Base-by-base conservation (phyloP, 2,113 vertebrate genomes). In the Jacana jacana region DNA sequence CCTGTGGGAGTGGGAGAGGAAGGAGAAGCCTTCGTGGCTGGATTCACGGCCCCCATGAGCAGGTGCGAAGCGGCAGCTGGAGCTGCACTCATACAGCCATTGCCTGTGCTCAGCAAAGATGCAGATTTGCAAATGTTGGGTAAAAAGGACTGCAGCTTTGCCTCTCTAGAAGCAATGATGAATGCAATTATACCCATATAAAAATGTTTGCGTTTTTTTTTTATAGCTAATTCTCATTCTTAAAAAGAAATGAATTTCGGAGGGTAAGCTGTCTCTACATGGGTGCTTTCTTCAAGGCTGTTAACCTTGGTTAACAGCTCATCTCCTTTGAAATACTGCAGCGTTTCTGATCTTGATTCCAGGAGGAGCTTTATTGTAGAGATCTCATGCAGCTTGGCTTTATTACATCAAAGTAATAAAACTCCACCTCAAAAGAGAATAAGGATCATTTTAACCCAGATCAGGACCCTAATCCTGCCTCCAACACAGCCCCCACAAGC, bases 41-140 rank as follows among this genome's bases (percentile, higher is more conserved):
- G 4, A 4, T 15, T 42, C 18, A 2, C 52, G 22, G 19, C 5
- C 2, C 0, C 4, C 0, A 1, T 6, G 25, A 6, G 72, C 17
- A 24, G 30, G n/a, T 19, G 46, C 52, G 7, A 17, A 9, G 6
- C 57, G 1, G 33, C 19, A 7, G 35, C 40, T 31, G 49, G 31
- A 2, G 40, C 4, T 40, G 52, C 40, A 25, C 10, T 42, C 23
- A 2, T 0, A 5, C 12, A 1, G 5, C 4, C 19, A 11, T 9
- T 3, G 5, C 51, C 76, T 1, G 0, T 2, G 22, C 48, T 42
- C 61, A 14, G 52, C 24, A 24, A 39, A 55, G 71, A 39, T 13
- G 55, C 16, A 39, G 13, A 40, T 14, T 39, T 51, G 17, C 10
- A 54, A n/a, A 13, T 5, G 1, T 1, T 42, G 42, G 33, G 10